Evolutionary conservation across 1,140 invertebrate species (phyloP).

Genomic region (Triops cancriformis): DNA sequence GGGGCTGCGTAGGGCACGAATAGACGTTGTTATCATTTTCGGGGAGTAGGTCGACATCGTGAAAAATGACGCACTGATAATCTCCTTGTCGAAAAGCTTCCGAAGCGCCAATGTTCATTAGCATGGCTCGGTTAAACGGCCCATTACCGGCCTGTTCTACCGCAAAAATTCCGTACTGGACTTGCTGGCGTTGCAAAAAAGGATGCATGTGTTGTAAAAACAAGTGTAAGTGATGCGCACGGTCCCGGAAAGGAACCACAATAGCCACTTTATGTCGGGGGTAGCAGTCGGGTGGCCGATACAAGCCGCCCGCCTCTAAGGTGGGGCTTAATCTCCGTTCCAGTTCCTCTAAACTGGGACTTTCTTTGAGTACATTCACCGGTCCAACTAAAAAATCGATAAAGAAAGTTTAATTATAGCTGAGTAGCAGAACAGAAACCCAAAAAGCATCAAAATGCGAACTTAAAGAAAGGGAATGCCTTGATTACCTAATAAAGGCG

Average conservation of each 20-base stretch:
- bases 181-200: conserved; percentile 76
- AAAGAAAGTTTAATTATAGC: background rate
- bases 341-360: conserved; percentile 39
- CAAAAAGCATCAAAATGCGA: background rate
- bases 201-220: conserved; percentile 85
- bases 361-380: conserved; percentile 37
- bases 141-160: conserved; percentile 75
- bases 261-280: conserved; percentile 73
- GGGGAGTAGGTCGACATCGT: conserved; percentile 58
- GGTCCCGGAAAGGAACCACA: conserved; percentile 78
- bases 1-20: conserved; percentile 60
- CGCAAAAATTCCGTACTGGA: conserved; percentile 90
- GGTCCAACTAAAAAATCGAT: conserved; percentile 39
- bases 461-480: too few species aligned
- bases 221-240: conserved; percentile 68
- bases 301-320: conserved; percentile 61
- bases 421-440: background rate
- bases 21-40: conserved; percentile 58
- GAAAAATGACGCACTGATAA: conserved; percentile 57
- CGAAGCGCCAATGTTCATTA: conserved; percentile 91
- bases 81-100: conserved; percentile 67
- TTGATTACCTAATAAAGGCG: conserved; percentile 22
- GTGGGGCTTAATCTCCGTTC: conserved; percentile 37
- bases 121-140: conserved; percentile 80
- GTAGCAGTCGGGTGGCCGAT: conserved; percentile 62